phyloP scores from a whole-genome alignment of 2,888 invertebrate species.

The Erynnis tages region DNA sequence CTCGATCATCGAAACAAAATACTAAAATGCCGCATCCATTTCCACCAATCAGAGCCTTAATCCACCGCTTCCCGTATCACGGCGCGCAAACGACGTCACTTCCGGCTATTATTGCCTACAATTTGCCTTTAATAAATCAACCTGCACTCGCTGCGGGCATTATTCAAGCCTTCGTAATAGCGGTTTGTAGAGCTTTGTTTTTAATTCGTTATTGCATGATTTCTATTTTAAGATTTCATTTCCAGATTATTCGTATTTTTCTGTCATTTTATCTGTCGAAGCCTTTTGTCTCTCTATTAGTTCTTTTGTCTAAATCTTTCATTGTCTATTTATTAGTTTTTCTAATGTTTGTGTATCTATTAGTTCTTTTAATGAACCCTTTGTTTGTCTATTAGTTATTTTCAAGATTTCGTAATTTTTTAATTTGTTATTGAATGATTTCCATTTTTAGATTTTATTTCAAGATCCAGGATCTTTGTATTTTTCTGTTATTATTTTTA shows the following conservation, averaged over 20 bases:
- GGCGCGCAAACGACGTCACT: slow-evolving; percentile 53
- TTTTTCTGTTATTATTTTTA: no score
- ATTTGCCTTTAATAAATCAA: slow-evolving; percentile 66
- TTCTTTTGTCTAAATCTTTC: no score
- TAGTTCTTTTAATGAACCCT: no score
- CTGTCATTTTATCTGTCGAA: no score
- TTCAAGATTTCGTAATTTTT: slow-evolving; percentile 5
- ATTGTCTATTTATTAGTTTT: no score
- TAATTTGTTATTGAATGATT: not conserved
- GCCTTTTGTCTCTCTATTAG: no score
- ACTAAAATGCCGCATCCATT: slow-evolving; percentile 16
- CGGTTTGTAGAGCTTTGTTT: slow-evolving; percentile 1
- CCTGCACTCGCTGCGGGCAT: slow-evolving; percentile 9
- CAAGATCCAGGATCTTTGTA: no score
- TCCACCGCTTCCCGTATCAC: slow-evolving; percentile 19
- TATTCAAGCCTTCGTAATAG: slow-evolving; percentile 10
- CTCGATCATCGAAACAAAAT: slow-evolving; percentile 23
- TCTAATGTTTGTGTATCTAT: no score
- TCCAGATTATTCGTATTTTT: no score
- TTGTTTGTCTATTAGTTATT: no score
- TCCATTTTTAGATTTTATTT: no score
- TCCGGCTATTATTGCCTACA: slow-evolving; percentile 64
- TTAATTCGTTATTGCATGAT: not conserved
- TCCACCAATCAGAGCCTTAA: not conserved
- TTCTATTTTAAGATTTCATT: no score